These are phyloP conservation scores for Philopedon plagiatum DNA, from an alignment of 2,888 invertebrate species.

Conservation along the genomic window DNA sequence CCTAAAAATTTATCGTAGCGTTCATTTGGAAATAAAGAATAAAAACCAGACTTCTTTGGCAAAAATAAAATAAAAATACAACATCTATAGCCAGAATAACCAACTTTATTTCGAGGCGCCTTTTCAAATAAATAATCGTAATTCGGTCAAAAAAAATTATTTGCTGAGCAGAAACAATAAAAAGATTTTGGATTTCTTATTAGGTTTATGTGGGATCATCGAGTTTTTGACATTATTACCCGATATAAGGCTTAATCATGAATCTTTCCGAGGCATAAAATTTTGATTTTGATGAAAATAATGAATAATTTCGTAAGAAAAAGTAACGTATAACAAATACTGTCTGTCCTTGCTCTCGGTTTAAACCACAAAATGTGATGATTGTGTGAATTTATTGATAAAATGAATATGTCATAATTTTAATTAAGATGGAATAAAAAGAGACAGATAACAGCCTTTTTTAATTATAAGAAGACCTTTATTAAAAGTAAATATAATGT, in stretches of 20 bases:
- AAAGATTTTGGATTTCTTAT: neutral
- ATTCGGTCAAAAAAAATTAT: neutral
- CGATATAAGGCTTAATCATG: too few species aligned
- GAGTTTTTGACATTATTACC: too few species aligned
- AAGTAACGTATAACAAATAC: too few species aligned
- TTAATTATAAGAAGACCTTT: neutral
- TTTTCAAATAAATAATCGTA: conserved; percentile 1
- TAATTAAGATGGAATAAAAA: too few species aligned
- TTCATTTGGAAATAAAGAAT: neutral
- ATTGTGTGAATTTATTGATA: too few species aligned
- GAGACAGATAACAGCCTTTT: neutral
- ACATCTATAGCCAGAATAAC: neutral
- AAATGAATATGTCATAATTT: too few species aligned
- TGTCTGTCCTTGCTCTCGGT: too few species aligned
- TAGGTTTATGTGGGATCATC: too few species aligned
- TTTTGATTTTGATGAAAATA: too few species aligned
- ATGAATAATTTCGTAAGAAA: too few species aligned
- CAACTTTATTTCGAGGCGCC: conserved; percentile 1
- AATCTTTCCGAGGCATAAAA: too few species aligned
- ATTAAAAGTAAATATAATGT: neutral
- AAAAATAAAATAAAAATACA: conserved; percentile 12
- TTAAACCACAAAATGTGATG: too few species aligned
- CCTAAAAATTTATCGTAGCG: conserved; percentile 1
- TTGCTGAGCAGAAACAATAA: neutral
- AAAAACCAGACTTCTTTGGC: conserved; percentile 4